A percentile compares a stretch with the other conserved stretches of the same genome.
phyloP scores from a whole-genome alignment of 2,113 vertebrate genomes.

The Paradisaea rubra region DNA sequence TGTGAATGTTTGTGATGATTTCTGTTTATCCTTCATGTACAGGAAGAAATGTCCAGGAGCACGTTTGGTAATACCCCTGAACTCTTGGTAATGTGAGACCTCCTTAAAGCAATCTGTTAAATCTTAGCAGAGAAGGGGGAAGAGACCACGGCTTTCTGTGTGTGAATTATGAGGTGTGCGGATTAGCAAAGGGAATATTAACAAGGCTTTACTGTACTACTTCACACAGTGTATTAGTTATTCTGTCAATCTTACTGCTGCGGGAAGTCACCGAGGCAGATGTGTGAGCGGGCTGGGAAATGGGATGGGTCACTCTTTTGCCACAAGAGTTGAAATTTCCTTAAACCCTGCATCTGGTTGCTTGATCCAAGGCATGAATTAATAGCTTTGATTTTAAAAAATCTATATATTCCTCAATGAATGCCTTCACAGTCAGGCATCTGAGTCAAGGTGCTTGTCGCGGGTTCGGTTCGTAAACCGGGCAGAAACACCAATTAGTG shows the following conservation, averaged over 20 bases:
- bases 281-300: not conserved
- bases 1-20: not conserved
- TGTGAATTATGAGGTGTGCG: constrained; percentile 16
- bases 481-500: no score
- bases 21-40: not conserved
- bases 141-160: not conserved
- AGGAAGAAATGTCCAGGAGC: not conserved
- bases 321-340: not conserved
- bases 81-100: not conserved
- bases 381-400: not conserved
- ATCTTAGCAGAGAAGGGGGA: not conserved
- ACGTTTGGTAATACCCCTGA: not conserved
- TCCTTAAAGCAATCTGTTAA: not conserved
- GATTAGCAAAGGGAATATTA: constrained; percentile 29
- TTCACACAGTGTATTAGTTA: constrained; percentile 2
- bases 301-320: not conserved
- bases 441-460: not conserved
- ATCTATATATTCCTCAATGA: not conserved
- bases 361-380: not conserved
- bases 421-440: not conserved
- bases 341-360: not conserved
- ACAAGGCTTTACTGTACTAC: not conserved
- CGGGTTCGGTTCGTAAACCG: no score
- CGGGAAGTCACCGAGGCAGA: not conserved
- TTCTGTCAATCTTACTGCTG: not conserved